phyloP scores from a whole-genome alignment of 2,888 invertebrate genomes.

The Conops quadrifasciatus region DNA sequence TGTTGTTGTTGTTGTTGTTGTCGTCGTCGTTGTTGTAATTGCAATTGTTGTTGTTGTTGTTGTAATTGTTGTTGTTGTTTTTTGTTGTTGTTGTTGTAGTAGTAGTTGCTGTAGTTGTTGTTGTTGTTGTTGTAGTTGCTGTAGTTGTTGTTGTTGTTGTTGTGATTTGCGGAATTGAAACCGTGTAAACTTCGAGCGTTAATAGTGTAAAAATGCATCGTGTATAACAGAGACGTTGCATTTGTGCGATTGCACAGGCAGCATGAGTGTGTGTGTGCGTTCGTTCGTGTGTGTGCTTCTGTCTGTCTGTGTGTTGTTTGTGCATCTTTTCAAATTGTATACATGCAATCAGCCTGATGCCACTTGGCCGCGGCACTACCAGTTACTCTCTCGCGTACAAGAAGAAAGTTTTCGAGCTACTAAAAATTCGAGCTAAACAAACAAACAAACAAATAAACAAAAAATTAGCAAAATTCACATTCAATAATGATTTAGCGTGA shows the following conservation, averaged over 20 bases:
- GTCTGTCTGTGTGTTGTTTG: neutral
- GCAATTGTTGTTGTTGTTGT: neutral
- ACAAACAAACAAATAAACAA: neutral
- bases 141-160: neutral
- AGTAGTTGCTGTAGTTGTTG: neutral
- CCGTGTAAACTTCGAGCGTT: too few species aligned
- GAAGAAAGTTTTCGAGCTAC: slow-evolving; percentile 18
- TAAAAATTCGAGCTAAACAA: neutral
- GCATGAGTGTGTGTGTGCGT: slow-evolving; percentile 11
- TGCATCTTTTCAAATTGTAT: neutral
- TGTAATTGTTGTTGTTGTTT: neutral
- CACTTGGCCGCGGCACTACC: too few species aligned
- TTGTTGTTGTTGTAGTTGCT: neutral
- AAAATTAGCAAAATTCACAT: too few species aligned
- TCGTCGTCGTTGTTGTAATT: too few species aligned
- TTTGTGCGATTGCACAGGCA: too few species aligned
- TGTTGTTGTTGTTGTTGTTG: neutral
- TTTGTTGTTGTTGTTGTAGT: neutral
- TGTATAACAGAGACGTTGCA: too few species aligned
- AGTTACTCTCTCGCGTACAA: too few species aligned
- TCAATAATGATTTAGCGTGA: too few species aligned
- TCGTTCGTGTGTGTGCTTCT: neutral
- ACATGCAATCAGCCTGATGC: neutral
- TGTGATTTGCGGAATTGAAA: neutral
- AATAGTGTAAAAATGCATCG: neutral